A percentile compares a stretch with the other conserved stretches of the same genome.
phyloP scores from a whole-genome alignment of 1,140 invertebrate species.

The Drosophila tristis region DNA sequence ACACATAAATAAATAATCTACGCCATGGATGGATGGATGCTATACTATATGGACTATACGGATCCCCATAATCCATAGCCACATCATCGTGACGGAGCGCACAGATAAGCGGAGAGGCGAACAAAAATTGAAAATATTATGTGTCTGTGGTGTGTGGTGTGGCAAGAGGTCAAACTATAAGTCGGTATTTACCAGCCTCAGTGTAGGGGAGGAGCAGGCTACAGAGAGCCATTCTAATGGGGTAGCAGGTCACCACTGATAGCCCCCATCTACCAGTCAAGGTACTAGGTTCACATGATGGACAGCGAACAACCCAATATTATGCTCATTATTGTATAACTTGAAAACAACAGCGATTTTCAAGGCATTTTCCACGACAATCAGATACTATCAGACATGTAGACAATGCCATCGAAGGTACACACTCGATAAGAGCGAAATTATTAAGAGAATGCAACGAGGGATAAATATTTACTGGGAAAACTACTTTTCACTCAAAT shows the following conservation, averaged over 20 bases:
- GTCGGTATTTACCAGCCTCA: constrained; percentile 10
- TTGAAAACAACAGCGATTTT: no score
- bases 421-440: constrained; percentile 27
- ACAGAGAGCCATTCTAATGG: constrained; percentile 15
- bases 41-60: constrained; percentile 10
- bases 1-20: constrained; percentile 63
- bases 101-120: constrained; percentile 38
- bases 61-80: constrained; percentile 39
- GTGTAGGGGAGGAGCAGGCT: no score
- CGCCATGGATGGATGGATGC: constrained; percentile 7
- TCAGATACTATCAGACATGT: constrained; percentile 34
- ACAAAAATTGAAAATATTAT: constrained; percentile 11
- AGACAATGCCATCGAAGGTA: constrained; percentile 26
- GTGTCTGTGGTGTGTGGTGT: constrained; percentile 14
- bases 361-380: constrained; percentile 28
- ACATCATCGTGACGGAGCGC: constrained; percentile 59
- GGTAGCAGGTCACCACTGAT: constrained; percentile 10
- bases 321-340: no score
- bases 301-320: no score
- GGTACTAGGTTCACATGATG: no score
- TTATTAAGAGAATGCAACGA: background rate
- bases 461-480: constrained; percentile 15
- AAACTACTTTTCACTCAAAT: constrained; percentile 18
- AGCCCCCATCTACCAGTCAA: constrained; percentile 8
- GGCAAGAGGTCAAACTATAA: constrained; percentile 25